Base-by-base conservation (phyloP, 2,113 vertebrate species). In the Nothobranchius kuhntae region DNA sequence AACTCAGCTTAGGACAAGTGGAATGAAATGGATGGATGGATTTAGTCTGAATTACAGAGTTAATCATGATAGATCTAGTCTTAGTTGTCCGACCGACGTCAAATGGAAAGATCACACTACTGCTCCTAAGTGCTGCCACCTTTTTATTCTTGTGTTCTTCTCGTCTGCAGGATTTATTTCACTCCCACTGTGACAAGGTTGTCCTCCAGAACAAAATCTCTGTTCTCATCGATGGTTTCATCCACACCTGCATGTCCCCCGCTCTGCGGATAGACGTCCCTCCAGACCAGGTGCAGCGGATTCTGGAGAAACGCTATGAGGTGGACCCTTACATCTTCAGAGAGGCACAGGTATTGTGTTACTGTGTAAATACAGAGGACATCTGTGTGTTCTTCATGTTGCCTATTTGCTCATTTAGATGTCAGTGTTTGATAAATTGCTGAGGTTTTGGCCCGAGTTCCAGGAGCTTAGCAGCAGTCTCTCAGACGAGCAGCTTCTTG, bases 251-350 rank as follows among this genome's bases (percentile, higher is more conserved):
- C 4, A 58, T 95, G 64, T 93, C 95, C 2, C 97, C 96, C 26
- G 64, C 94, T 52, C 78, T 99, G 80, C 96, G 96, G 92, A 95
- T 99, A 69, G 94, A 96, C 86, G 93, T 98, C 73, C 92, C 95
- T 42, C 15, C 80, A 13, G 93, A 94, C 8, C 95, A 95, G 87
- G 96, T 95, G 13, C 88, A 92, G 77, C 91, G 89, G 77, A 95
- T 99, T 68, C 71, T 95, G 84, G 93, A 95, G 55, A 87, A 71
- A 38, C 92, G 93, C 36, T 87, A 87, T 9, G 85, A 95, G 35
- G 81, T 96, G 59, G 96, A 95, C 15, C 96, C 95, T 0, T 99
- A 98, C 55, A 71, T 99, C 64, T 99, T 99, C 72, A 94, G 94
- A 90, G 96, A 99, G 73, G 95, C 96, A 8, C 96, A 99, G 96